Evolutionary conservation across 2,888 invertebrate genomes (phyloP).

Genomic region (Drosophila buzzatii): DNA sequence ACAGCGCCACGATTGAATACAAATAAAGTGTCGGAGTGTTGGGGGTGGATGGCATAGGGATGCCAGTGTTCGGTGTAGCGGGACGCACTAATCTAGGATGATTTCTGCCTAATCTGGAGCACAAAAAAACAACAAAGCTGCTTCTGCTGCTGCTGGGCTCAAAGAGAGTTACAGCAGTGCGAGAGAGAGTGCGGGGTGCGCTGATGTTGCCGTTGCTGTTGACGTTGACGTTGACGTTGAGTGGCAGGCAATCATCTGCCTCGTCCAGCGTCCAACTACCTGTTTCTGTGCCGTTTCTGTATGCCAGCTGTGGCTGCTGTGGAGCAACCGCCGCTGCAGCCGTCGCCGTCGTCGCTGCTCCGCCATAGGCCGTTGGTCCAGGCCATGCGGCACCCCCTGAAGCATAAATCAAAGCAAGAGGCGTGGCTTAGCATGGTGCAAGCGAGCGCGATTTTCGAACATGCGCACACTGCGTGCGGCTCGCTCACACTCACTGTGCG

Average conservation of each 20-base stretch:
- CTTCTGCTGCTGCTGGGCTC: constrained; percentile 21
- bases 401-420: constrained; percentile 76
- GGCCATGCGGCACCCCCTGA: constrained; percentile 73
- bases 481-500: constrained; percentile 45
- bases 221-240: constrained; percentile 57
- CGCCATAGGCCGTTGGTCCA: constrained; percentile 72
- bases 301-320: constrained; percentile 47
- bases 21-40: constrained; percentile 73
- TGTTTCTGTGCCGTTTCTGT: constrained; percentile 74
- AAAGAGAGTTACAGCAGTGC: constrained; percentile 10
- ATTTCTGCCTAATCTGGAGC: constrained; percentile 82
- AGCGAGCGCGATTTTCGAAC: constrained; percentile 58
- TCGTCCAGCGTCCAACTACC: constrained; percentile 75
- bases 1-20: constrained; percentile 83
- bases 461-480: constrained; percentile 47
- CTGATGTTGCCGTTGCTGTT: constrained; percentile 35
- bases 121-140: constrained; percentile 53
- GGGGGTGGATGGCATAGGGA: constrained; percentile 14
- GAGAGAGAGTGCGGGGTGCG: constrained; percentile 9
- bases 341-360: constrained; percentile 43
- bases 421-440: constrained; percentile 69
- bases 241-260: constrained; percentile 69
- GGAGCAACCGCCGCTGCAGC: constrained; percentile 39
- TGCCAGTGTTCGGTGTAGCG: constrained; percentile 28
- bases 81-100: constrained; percentile 80